These are phyloP conservation scores for Micromesistius poutassou DNA, from an alignment of 2,797 vertebrate species.

Conservation along the genomic window DNA sequence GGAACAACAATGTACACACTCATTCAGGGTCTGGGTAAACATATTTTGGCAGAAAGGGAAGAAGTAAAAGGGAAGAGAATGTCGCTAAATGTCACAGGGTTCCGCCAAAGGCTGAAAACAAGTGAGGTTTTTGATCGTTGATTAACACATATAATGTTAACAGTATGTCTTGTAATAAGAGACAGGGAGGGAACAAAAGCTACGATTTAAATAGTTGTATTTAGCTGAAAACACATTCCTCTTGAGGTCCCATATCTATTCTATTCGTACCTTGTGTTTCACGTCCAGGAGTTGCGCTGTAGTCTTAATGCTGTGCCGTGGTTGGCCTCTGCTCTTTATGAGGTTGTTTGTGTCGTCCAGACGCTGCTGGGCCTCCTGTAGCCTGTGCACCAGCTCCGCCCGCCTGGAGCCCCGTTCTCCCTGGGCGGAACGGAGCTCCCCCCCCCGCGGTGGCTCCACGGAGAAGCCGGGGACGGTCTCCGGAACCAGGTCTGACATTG, in stretches of 20 bases:
- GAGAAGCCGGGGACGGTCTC: slow-evolving; percentile 30
- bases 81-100: background rate
- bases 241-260: background rate
- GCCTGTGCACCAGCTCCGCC: slow-evolving; percentile 40
- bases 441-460: slow-evolving; percentile 37
- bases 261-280: slow-evolving; percentile 65
- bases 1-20: background rate
- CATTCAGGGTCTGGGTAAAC: slow-evolving; percentile 65
- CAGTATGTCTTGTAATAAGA: no score
- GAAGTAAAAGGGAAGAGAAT: background rate
- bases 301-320: slow-evolving; percentile 48
- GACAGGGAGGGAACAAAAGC: no score
- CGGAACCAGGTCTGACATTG: slow-evolving; percentile 57
- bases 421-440: slow-evolving; percentile 41
- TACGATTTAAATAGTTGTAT: no score
- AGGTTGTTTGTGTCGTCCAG: slow-evolving; percentile 56
- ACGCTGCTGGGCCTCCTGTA: slow-evolving; percentile 47
- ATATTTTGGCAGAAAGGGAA: slow-evolving; percentile 48
- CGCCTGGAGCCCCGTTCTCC: slow-evolving; percentile 51
- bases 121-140: no score
- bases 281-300: slow-evolving; percentile 56
- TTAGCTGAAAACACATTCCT: background rate
- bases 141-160: no score
- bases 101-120: background rate
- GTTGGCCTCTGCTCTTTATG: slow-evolving; percentile 51